These are phyloP conservation scores for Rhineura floridana DNA, from an alignment of 2,113 vertebrate genomes.

Conservation along the genomic window DNA sequence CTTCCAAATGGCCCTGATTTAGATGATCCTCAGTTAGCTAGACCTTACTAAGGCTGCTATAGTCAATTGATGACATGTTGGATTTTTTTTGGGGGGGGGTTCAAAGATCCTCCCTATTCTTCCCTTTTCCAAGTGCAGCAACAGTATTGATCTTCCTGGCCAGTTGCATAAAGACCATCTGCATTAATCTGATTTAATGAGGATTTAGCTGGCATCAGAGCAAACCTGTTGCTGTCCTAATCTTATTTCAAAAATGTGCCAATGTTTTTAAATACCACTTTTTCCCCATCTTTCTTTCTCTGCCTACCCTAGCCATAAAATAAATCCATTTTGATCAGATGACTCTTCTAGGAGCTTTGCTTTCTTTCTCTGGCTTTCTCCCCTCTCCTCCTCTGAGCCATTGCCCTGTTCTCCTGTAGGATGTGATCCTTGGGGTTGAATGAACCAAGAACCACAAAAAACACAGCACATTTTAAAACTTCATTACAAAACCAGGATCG, in stretches of 20 bases:
- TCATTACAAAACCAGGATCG: background rate
- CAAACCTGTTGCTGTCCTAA: slow-evolving; percentile 66
- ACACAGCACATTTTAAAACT: background rate
- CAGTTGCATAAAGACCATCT: slow-evolving; percentile 73
- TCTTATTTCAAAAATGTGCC: slow-evolving; percentile 64
- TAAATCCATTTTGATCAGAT: slow-evolving; percentile 43
- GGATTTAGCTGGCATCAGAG: slow-evolving; percentile 65
- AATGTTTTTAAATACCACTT: slow-evolving; percentile 53
- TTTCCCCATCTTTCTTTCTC: background rate
- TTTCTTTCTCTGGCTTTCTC: slow-evolving; percentile 27
- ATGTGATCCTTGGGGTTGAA: background rate
- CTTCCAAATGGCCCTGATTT: background rate
- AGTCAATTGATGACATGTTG: slow-evolving; percentile 40
- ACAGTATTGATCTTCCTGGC: slow-evolving; percentile 75
- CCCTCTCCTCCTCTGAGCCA: background rate
- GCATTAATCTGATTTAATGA: slow-evolving; percentile 77
- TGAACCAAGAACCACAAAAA: background rate
- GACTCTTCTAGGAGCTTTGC: background rate
- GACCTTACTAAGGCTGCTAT: background rate
- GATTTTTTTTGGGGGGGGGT: slow-evolving; percentile 46
- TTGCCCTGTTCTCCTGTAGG: background rate
- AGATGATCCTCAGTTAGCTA: background rate
- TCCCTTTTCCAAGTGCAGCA: slow-evolving; percentile 56
- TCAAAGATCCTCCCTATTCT: too few relatives aligned
- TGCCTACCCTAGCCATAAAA: background rate